Base-by-base conservation (phyloP, 2,888 invertebrate genomes). In the Metalampra italica region DNA sequence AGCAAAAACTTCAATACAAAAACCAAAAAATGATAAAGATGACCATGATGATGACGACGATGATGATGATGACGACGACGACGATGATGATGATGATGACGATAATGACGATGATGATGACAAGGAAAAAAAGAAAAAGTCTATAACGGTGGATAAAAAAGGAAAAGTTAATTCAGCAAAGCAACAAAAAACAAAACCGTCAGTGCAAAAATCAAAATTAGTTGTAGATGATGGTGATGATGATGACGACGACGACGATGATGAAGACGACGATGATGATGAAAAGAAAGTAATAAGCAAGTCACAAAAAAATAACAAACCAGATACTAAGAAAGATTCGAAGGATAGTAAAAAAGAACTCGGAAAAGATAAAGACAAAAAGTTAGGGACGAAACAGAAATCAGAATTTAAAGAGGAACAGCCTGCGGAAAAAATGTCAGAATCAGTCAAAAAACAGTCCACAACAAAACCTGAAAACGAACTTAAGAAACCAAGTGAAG, bases 221-320 rank as follows among this genome's bases (percentile, higher is more conserved):
- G 40, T 48, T 9, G 45, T 46, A 9, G 53, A 53, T 12, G 51
- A 49, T 9, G 39, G 46, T 14, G 56, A 57, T 22, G 56, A 54
- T 9, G 57, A 56, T 38, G 54, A 54, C 39, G 59, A 63, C 13
- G 50, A 61, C 3, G 55, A 62, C 3, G 56, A 56, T 11, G 62
- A 66, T 12, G 55, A 55, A 39, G 65, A 64, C 29, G 63, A 62
- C 36, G 56, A 56, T 29, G 55, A 59, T 49, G 55, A 55, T 29
- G 51, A 55, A 39, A n/a, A 36, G 46, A 32, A 9, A 12, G 1
- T 55, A 29, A 46, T 56, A 13, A 50, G 55, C 5, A 55, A 50
- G 46, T 46, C 49, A 50, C 49, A 56, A 56, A 52, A 41, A 34
- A 44, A 39, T 29, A 29, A 38, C 7, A 46, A 11, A 38, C n/a